These are phyloP conservation scores for Colletes gigas DNA, from an alignment of 1,140 invertebrate species.

Conservation along the genomic window DNA sequence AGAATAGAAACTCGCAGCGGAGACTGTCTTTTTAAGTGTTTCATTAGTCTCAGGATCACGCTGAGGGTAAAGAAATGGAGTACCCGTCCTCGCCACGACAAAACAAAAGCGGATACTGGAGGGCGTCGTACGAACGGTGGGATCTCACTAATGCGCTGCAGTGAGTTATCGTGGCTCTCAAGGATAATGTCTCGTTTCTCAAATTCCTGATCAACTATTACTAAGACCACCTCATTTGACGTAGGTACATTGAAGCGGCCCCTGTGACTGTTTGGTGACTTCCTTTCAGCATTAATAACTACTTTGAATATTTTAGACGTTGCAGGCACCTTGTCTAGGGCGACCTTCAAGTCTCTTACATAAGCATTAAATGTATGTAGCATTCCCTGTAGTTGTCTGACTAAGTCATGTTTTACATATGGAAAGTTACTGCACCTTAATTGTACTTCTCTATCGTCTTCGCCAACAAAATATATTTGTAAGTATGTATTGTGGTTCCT, in stretches of 20 bases:
- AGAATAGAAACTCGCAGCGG: background rate
- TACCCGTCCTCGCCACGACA: background rate
- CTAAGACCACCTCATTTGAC: background rate
- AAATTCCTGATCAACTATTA: background rate
- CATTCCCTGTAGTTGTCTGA: background rate
- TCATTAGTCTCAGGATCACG: background rate
- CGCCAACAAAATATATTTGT: conserved; percentile 13
- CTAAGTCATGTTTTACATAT: background rate
- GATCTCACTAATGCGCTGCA: no score
- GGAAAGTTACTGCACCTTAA: no score
- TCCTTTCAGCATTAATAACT: background rate
- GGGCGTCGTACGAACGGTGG: no score
- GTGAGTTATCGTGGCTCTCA: no score
- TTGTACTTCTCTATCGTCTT: no score
- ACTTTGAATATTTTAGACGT: background rate
- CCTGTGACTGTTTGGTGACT: background rate
- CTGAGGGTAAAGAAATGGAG: background rate
- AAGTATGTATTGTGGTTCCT: background rate
- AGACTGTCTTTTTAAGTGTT: background rate
- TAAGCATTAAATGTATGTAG: background rate
- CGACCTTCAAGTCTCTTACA: background rate
- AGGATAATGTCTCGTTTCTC: background rate
- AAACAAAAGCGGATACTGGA: no score
- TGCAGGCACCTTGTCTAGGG: background rate
- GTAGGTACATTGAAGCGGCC: background rate